Percentiles rank a stretch among this genome's conserved stretches.
phyloP scores from a whole-genome alignment of 2,113 vertebrate species.

The Alethe castanea region DNA sequence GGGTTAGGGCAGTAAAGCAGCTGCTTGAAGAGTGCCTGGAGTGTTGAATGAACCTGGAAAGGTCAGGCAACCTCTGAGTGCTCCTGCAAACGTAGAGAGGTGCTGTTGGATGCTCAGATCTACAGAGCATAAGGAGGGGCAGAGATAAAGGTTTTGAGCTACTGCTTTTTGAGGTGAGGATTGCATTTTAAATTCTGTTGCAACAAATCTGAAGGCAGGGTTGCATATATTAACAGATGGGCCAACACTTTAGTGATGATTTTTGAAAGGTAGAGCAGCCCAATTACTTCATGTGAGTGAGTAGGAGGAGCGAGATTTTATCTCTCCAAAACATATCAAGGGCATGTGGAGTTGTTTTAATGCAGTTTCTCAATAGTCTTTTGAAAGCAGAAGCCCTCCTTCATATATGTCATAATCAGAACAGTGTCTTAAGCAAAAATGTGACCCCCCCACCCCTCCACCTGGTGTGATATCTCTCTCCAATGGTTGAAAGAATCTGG shows the following conservation, averaged over 20 bases:
- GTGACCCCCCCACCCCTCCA: not conserved
- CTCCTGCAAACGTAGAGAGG: not conserved
- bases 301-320: not conserved
- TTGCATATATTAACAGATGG: not conserved
- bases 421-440: not conserved
- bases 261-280: not conserved
- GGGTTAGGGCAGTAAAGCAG: not conserved
- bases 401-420: not conserved
- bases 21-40: not conserved
- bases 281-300: not conserved
- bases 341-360: not conserved
- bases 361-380: constrained; percentile 8
- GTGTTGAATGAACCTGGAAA: not conserved
- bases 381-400: not conserved
- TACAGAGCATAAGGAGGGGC: not conserved
- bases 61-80: fast-evolving
- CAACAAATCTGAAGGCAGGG: not conserved
- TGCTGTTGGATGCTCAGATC: not conserved
- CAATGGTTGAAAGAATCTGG: not conserved
- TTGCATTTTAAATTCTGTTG: not conserved
- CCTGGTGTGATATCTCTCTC: not conserved
- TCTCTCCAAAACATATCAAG: not conserved
- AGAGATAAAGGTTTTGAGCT: not conserved
- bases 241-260: not conserved
- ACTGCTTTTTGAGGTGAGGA: not conserved